These are phyloP conservation scores for Phengaris alcon DNA, from an alignment of 2,888 invertebrate genomes.

Conservation along the genomic window DNA sequence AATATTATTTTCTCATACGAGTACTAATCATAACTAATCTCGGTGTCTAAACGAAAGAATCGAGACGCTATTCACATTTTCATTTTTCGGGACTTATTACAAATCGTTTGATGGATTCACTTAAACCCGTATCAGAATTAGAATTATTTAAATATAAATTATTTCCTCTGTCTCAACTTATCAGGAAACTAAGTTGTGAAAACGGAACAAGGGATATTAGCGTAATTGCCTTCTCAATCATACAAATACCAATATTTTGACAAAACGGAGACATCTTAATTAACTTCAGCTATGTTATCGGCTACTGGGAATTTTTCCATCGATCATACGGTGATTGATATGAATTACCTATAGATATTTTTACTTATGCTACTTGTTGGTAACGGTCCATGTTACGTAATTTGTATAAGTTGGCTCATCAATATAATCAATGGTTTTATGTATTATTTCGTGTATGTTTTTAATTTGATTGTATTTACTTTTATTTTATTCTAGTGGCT, in stretches of 20 bases:
- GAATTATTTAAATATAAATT: neutral
- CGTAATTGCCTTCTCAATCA: conserved; percentile 27
- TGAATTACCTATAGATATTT: conserved; percentile 73
- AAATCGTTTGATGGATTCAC: conserved; percentile 2
- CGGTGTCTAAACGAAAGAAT: neutral
- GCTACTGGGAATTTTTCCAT: conserved; percentile 76
- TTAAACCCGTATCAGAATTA: neutral
- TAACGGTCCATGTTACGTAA: conserved; percentile 60
- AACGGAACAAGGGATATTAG: neutral
- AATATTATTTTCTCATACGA: too few relatives aligned
- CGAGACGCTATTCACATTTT: too few relatives aligned
- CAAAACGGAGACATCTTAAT: conserved; percentile 57
- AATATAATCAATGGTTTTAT: neutral
- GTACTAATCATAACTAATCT: too few relatives aligned
- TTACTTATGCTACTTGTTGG: conserved; percentile 69
- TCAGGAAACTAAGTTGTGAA: too few relatives aligned
- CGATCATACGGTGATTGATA: conserved; percentile 77
- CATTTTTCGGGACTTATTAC: neutral
- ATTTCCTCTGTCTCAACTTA: too few relatives aligned
- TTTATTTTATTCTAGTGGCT: neutral
- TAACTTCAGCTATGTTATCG: conserved; percentile 72
- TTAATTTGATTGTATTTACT: neutral
- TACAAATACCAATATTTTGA: conserved; percentile 29
- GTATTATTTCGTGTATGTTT: neutral
- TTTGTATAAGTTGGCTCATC: conserved; percentile 6